A percentile compares a stretch with the other conserved stretches of the same genome.
phyloP scores from a whole-genome alignment of 2,113 vertebrate genomes.

The Rhinogobius similis region DNA sequence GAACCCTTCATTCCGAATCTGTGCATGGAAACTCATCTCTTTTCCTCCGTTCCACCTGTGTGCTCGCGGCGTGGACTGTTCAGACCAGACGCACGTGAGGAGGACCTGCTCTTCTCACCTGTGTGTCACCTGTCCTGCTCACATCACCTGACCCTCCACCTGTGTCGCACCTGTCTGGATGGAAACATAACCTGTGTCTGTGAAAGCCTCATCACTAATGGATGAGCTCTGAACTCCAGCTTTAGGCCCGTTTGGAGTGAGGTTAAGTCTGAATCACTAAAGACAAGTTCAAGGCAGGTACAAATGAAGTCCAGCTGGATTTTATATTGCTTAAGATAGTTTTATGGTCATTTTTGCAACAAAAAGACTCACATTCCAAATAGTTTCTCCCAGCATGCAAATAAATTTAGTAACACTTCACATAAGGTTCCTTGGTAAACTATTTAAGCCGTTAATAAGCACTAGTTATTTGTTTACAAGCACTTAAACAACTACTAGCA shows the following conservation, averaged over 20 bases:
- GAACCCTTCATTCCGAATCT: not conserved
- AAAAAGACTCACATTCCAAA: no score
- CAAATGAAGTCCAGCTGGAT: not conserved
- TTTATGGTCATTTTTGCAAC: no score
- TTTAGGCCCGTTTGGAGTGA: not conserved
- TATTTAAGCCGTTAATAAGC: no score
- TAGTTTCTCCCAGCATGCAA: no score
- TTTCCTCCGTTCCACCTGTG: not conserved
- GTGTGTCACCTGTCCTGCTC: not conserved
- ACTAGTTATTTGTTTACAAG: no score
- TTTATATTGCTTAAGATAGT: not conserved
- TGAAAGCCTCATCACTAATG: constrained; percentile 5
- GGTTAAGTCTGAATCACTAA: not conserved
- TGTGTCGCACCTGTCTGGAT: not conserved
- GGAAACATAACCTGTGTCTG: not conserved
- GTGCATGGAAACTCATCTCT: not conserved
- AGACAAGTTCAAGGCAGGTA: not conserved
- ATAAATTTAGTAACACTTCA: no score
- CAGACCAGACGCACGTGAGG: not conserved
- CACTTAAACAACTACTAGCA: no score
- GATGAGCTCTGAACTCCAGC: not conserved
- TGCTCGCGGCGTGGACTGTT: not conserved
- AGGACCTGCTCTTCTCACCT: not conserved
- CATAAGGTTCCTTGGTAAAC: no score
- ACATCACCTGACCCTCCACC: constrained; percentile 1